These are phyloP conservation scores for Brenthis hecate DNA, from an alignment of 2,888 invertebrate genomes.

Conservation along the genomic window DNA sequence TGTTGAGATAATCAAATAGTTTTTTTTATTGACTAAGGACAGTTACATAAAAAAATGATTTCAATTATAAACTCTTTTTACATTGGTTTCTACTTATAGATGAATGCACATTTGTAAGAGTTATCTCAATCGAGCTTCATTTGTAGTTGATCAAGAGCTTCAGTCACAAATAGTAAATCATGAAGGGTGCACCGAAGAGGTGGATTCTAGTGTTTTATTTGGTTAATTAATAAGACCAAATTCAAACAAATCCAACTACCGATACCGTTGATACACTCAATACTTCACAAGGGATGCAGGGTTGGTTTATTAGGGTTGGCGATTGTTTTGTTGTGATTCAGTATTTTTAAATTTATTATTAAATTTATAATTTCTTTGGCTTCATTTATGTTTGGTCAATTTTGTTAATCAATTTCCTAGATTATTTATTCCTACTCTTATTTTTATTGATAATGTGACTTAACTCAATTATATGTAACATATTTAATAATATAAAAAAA, in stretches of 20 bases:
- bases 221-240: slow-evolving; percentile 80
- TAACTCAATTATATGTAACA: background rate
- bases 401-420: too few relatives aligned
- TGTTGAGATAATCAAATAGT: slow-evolving; percentile 10
- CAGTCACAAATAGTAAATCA: slow-evolving; percentile 31
- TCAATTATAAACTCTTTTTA: background rate
- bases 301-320: slow-evolving; percentile 58
- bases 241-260: slow-evolving; percentile 75
- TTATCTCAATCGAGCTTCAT: slow-evolving; percentile 15
- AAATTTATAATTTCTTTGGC: too few relatives aligned
- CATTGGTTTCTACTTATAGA: slow-evolving; percentile 2
- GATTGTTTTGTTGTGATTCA: slow-evolving; percentile 11
- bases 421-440: too few relatives aligned
- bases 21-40: slow-evolving; percentile 1
- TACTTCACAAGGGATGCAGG: slow-evolving; percentile 52
- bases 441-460: too few relatives aligned
- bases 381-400: background rate
- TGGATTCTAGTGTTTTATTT: slow-evolving; percentile 57
- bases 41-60: background rate
- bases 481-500: background rate
- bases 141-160: slow-evolving; percentile 34
- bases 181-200: slow-evolving; percentile 33
- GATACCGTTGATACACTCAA: slow-evolving; percentile 79
- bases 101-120: slow-evolving; percentile 12
- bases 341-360: background rate